Conservation (phyloP, 2,888 invertebrate species). For the Calliopum simillimum region DNA sequence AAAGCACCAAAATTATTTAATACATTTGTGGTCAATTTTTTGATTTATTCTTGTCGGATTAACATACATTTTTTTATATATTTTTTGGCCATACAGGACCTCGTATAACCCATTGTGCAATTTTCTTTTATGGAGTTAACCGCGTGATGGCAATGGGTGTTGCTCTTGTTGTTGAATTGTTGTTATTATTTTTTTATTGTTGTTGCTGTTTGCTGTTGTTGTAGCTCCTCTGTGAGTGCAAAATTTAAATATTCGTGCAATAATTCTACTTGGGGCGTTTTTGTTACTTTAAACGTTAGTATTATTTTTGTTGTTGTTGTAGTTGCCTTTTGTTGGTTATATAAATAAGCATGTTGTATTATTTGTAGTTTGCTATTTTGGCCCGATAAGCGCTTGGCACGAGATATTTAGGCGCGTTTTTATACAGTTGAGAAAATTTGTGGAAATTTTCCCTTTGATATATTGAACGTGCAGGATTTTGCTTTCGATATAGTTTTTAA, state of each 20-base stretch:
- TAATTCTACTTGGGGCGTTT: constrained; percentile 25
- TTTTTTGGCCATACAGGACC: too few species aligned
- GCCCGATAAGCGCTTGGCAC: constrained; percentile 27
- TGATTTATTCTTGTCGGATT: too few species aligned
- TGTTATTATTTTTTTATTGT: constrained; percentile 25
- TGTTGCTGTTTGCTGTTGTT: constrained; percentile 12
- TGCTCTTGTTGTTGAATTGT: constrained; percentile 17
- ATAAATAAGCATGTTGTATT: constrained; percentile 10
- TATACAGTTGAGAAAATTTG: too few species aligned
- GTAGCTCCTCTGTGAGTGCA: constrained; percentile 13
- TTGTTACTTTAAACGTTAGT: constrained; percentile 5
- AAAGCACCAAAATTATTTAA: too few species aligned
- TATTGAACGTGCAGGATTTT: too few species aligned
- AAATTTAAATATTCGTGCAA: constrained; percentile 31
- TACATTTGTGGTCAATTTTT: too few species aligned
- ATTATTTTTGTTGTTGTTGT: background rate
- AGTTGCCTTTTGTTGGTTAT: constrained; percentile 8
- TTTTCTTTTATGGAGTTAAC: background rate
- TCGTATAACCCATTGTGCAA: too few species aligned
- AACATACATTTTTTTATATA: too few species aligned
- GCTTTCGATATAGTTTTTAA: too few species aligned
- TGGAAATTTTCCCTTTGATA: too few species aligned
- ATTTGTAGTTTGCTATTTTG: background rate
- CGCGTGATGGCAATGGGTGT: constrained; percentile 36
- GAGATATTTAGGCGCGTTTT: background rate